Base-by-base conservation (phyloP, 2,113 vertebrate genomes). In the Sapayoa aenigma region DNA sequence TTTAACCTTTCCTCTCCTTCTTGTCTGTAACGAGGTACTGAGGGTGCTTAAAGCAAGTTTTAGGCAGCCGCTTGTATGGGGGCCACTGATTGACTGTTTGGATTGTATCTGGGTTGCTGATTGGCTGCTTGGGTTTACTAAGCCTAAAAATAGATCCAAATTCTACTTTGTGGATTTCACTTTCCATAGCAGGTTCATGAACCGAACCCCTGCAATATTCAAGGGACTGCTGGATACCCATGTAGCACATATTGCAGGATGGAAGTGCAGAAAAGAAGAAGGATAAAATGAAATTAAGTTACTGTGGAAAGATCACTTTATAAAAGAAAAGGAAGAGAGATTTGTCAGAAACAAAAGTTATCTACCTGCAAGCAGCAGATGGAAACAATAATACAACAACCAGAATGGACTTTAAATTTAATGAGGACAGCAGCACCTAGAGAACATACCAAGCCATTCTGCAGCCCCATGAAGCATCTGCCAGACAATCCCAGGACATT, bases 301-400 rank as follows among this genome's bases (percentile, higher is more conserved):
- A 73, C 53, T 65, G 63, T 52, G 46, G 30, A 91, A 90, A 91
- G 39, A 96, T 89, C 94, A 89, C 47, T 44, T 72, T 89, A 90
- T 42, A 94, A 94, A 85, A 41, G 79, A 85, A 66, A 86, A 21
- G 42, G 17, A 73, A 92, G 73, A 85, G 30, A 74, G 27, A 55
- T 60, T 84, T 84, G 50, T 89, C 76, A 93, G 59, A 53, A 96
- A 65, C 85, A 79, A 60, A 94, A 96, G 55, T 66, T 92, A 96
- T 50, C 41, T n/a, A 19, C 35, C 75, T 56, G n/a, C 46, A 74
- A 95, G 74, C 62, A 94, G 58, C 55, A 72, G 37, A 21, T 22
- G 44, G 44, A 95, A 94, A 67, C 33, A 75, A 74, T 87, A 79
- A 80, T 74, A 88, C 14, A 24, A 83, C 42, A 71, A 58, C 35